phyloP scores from a whole-genome alignment of 2,797 vertebrate species.

The Gymnodraco acuticeps region DNA sequence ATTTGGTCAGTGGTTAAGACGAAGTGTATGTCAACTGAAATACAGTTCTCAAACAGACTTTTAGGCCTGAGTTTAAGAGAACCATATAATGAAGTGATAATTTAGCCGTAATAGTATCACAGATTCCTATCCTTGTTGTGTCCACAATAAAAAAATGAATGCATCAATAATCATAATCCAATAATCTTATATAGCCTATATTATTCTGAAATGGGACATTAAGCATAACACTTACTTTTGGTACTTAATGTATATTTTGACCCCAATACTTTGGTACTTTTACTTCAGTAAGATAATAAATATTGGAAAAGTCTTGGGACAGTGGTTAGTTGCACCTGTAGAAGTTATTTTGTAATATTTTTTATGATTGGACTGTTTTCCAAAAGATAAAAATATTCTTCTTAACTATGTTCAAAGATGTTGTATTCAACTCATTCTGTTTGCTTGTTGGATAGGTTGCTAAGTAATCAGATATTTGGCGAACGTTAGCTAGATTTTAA shows the following conservation, averaged over 20 bases:
- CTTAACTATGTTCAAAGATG: background rate
- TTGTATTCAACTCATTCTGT: background rate
- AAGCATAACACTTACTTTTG: no score
- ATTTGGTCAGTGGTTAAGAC: constrained; percentile 9
- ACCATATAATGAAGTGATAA: background rate
- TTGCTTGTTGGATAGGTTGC: background rate
- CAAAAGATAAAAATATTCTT: background rate
- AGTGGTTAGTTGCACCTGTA: background rate
- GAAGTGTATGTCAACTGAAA: background rate
- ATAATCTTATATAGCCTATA: no score
- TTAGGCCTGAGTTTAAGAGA: background rate
- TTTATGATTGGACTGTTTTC: background rate
- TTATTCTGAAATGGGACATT: no score
- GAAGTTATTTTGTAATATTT: background rate
- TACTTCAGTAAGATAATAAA: no score
- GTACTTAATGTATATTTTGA: no score
- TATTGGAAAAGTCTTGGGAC: no score
- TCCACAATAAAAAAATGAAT: background rate
- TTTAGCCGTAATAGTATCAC: background rate
- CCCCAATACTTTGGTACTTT: no score
- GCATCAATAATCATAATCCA: background rate
- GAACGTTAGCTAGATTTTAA: no score
- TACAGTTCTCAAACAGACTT: background rate
- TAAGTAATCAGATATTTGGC: no score
- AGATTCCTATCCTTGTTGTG: background rate